Percentiles rank a stretch among this genome's conserved stretches.
Conservation (phyloP, 2,113 vertebrate genomes). For the Corythornis cristatus region DNA sequence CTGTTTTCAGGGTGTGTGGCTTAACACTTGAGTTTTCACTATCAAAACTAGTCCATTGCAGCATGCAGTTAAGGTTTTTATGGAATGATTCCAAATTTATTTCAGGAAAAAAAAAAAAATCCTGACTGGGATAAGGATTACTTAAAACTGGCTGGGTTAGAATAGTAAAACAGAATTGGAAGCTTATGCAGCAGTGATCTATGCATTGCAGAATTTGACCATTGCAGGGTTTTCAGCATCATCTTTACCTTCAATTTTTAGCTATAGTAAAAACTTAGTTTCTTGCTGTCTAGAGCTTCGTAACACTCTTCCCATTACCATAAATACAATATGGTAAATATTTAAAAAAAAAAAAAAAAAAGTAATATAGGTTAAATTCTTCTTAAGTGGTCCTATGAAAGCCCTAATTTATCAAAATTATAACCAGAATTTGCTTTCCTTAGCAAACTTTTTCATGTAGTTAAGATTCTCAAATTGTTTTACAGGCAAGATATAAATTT, state of each 20-base stretch:
- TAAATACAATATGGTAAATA: not conserved
- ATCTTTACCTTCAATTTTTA: not conserved
- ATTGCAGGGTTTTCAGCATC: accelerated
- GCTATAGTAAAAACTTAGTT: not conserved
- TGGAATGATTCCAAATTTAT: not conserved
- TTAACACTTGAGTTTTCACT: not conserved
- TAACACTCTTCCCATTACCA: not conserved
- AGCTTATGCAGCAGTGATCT: not conserved
- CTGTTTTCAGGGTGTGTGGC: not conserved
- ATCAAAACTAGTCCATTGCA: not conserved
- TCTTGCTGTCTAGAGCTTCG: not conserved
- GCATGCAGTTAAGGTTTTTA: not conserved
- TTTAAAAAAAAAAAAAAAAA: not conserved
- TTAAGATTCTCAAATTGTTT: not conserved
- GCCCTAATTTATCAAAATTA: not conserved
- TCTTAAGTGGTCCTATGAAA: not conserved
- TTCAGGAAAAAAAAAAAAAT: not conserved
- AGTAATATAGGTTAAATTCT: not conserved
- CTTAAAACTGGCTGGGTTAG: not conserved
- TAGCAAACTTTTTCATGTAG: not conserved
- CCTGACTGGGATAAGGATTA: not conserved
- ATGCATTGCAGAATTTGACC: not conserved
- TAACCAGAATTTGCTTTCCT: not conserved
- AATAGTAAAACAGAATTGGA: not conserved
- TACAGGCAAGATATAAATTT: not conserved